Base-by-base conservation (phyloP, 2,797 vertebrate genomes). In the Tympanoctomys barrerae region DNA sequence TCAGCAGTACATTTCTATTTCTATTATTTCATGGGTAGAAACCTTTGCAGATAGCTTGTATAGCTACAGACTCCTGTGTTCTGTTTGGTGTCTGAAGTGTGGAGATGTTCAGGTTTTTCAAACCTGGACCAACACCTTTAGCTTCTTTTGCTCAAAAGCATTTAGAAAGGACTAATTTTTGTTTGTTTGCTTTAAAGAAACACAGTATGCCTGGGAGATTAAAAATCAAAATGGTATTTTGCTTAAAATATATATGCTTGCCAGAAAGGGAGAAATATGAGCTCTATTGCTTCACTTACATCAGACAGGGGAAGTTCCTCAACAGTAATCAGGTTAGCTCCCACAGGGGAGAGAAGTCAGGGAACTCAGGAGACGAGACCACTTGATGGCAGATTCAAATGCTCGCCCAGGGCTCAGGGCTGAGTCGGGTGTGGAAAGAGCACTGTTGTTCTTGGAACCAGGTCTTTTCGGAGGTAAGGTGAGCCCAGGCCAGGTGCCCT, bases 81-180 rank as follows among this genome's bases (percentile, higher is more conserved):
- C 1, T 78, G 59, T 77, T 52, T 90, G 91, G 91, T 97, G 86
- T 66, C 62, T 78, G 46, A 0, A 0, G 49, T 96, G 77, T 87
- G 89, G 21, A 92, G 91, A 96, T 81, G 49, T 83, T 59, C 5
- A 9, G 28, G 24, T 81, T 90, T 95, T 78, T 52, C 7, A n/a
- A 75, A 92, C 92, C 7, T 28, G 12, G 61, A 61, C 97, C 70
- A 89, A 28, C 68, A 80, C 86, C 33, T 90, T 96, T 46, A 33
- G 4, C 42, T 57, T 94, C 83, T 36, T 70, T 91, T 52, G 91
- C 1, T 82, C 31, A 5, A 77, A 57, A 86, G 33, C 95, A 78
- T 94, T 95, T 95, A 89, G 89, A 97, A 95, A 94, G 71, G 64
- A 89, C 62, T 77, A 75, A 11, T 59, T 96, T 88, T 78, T 59